A percentile compares a stretch with the other conserved stretches of the same genome.
phyloP scores from a whole-genome alignment of 2,888 invertebrate genomes.

The Drosophila setosimentum region DNA sequence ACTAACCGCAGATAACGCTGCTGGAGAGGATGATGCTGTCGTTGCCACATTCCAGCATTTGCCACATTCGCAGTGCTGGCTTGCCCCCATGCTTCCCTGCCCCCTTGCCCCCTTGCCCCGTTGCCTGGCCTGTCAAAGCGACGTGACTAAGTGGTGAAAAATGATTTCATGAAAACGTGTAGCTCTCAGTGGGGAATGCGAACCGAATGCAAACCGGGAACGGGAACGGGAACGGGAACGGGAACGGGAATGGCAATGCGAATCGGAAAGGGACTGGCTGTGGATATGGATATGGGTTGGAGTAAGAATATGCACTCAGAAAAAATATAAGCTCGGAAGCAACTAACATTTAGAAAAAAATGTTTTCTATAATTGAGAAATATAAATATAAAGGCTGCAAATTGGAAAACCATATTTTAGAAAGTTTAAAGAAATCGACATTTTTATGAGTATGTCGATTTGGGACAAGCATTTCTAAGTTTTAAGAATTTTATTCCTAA shows the following conservation, averaged over 20 bases:
- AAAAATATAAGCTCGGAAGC: neutral
- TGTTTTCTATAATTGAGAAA: too few relatives aligned
- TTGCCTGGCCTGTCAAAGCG: slow-evolving; percentile 73
- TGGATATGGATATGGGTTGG: slow-evolving; percentile 5
- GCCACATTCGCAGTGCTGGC: slow-evolving; percentile 22
- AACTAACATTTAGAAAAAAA: too few relatives aligned
- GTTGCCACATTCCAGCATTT: slow-evolving; percentile 41
- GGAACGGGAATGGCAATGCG: slow-evolving; percentile 31
- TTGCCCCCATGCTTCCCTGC: neutral
- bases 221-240: slow-evolving; percentile 2
- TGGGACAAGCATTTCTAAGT: neutral
- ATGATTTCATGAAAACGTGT: slow-evolving; percentile 79
- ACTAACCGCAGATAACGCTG: slow-evolving; percentile 75
- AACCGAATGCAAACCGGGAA: slow-evolving; percentile 54
- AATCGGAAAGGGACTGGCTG: slow-evolving; percentile 28
- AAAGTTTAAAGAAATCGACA: too few relatives aligned
- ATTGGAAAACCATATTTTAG: too few relatives aligned
- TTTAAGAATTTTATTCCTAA: neutral
- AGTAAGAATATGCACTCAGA: slow-evolving; percentile 11
- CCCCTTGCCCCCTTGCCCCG: slow-evolving; percentile 13
- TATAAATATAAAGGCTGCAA: too few relatives aligned
- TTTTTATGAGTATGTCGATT: too few relatives aligned
- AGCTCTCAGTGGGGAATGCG: slow-evolving; percentile 69
- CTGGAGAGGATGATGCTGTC: slow-evolving; percentile 66
- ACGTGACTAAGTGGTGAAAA: slow-evolving; percentile 79